A percentile compares a stretch with the other conserved stretches of the same genome.
Evolutionary conservation across 2,113 vertebrate species (phyloP).

Genomic region (Catharus minimus): DNA sequence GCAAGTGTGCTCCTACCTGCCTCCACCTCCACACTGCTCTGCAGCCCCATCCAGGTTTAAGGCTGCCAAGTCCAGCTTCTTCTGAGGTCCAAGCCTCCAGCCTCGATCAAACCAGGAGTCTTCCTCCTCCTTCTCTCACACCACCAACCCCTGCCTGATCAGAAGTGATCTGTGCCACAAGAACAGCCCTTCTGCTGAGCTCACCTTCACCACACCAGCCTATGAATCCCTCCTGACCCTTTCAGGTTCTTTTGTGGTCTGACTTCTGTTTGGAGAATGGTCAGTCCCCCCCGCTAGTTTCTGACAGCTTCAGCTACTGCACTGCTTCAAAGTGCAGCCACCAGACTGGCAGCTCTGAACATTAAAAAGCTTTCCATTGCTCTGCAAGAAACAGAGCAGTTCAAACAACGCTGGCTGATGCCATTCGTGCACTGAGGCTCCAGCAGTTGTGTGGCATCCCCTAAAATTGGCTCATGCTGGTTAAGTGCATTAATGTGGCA

Average conservation of each 20-base stretch:
- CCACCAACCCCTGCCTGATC: not conserved
- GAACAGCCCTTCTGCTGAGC: not conserved
- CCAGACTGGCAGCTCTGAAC: not conserved
- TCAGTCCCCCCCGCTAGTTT: not conserved
- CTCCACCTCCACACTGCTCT: not conserved
- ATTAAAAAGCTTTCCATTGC: not conserved
- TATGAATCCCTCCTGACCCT: not conserved
- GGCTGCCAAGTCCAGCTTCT: not conserved
- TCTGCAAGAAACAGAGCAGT: fast-evolving
- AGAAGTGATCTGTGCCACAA: not conserved
- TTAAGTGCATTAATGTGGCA: not conserved
- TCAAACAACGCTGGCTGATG: not conserved
- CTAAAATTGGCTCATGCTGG: not conserved
- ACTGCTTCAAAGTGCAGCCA: not conserved
- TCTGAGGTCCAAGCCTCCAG: not conserved
- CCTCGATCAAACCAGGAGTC: not conserved
- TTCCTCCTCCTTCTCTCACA: not conserved
- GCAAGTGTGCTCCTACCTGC: not conserved
- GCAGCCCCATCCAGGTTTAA: not conserved
- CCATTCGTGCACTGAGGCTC: not conserved
- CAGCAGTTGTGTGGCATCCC: not conserved
- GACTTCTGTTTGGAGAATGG: not conserved
- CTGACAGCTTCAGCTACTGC: not conserved
- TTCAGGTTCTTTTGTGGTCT: not conserved
- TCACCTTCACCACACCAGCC: not conserved